Conservation (phyloP, 2,888 invertebrate species). For the Drosophila peninsularis region DNA sequence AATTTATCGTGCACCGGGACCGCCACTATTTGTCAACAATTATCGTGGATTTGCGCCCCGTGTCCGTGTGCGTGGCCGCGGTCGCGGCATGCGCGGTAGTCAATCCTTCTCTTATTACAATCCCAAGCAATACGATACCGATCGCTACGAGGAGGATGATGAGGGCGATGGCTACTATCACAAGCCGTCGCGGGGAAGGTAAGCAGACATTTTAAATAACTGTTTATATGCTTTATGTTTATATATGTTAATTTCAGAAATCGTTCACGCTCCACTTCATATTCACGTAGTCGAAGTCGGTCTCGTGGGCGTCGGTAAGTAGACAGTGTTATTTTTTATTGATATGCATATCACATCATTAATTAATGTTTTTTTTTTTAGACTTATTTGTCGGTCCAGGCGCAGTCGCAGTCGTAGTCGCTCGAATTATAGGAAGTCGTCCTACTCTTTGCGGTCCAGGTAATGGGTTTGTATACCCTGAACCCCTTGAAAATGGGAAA, state of each 20-base stretch:
- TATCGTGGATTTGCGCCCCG: conserved; percentile 83
- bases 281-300: conserved; percentile 67
- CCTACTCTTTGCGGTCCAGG: conserved; percentile 78
- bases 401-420: conserved; percentile 66
- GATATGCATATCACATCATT: neutral
- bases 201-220: neutral
- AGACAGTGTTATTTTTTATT: neutral
- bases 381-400: conserved; percentile 69
- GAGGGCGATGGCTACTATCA: conserved; percentile 85
- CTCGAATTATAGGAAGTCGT: conserved; percentile 74
- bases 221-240: neutral
- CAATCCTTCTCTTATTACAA: conserved; percentile 76
- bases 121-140: conserved; percentile 86
- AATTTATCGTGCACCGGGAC: conserved; percentile 71
- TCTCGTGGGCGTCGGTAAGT: conserved; percentile 79
- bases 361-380: conserved; percentile 29
- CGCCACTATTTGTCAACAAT: conserved; percentile 67
- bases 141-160: conserved; percentile 86
- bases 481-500: no score
- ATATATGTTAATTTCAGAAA: conserved; percentile 44
- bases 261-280: conserved; percentile 72
- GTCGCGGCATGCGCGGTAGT: conserved; percentile 67
- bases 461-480: no score
- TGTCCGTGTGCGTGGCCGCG: conserved; percentile 85
- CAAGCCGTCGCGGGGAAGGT: conserved; percentile 67